phyloP scores from a whole-genome alignment of 2,797 vertebrate genomes.

The Garrulus glandarius region DNA sequence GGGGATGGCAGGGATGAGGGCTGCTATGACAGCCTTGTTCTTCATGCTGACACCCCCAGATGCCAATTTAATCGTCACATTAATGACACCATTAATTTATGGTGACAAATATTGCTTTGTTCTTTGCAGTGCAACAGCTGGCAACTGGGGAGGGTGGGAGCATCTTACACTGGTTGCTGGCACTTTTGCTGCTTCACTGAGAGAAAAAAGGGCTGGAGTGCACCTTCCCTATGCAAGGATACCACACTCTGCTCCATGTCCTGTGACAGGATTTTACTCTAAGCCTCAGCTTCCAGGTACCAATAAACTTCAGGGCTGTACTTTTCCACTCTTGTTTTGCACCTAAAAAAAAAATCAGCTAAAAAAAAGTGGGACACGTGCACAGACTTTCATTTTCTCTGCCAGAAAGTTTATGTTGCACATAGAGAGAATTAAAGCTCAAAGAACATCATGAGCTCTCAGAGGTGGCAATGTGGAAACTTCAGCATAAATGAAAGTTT shows the following conservation, averaged over 20 bases:
- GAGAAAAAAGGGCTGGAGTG: background rate
- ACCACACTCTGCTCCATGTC: background rate
- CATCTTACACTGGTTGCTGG: background rate
- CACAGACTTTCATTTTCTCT: background rate
- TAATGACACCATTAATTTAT: background rate
- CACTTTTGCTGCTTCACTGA: background rate
- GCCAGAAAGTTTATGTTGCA: background rate
- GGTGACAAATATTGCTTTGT: background rate
- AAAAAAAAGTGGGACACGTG: background rate
- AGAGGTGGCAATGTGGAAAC: background rate
- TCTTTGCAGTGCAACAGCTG: background rate
- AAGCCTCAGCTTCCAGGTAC: background rate
- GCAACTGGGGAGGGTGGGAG: background rate
- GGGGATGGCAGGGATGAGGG: background rate
- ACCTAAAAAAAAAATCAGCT: background rate
- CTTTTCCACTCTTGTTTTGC: background rate
- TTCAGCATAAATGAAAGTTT: background rate
- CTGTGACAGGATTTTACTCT: background rate
- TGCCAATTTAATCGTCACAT: background rate
- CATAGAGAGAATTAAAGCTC: background rate
- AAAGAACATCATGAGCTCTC: background rate
- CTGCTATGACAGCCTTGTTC: background rate
- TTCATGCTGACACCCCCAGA: background rate
- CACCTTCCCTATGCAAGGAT: background rate
- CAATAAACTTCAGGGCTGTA: background rate